Base-by-base conservation (phyloP, 2,797 vertebrate genomes). In the Emys orbicularis region DNA sequence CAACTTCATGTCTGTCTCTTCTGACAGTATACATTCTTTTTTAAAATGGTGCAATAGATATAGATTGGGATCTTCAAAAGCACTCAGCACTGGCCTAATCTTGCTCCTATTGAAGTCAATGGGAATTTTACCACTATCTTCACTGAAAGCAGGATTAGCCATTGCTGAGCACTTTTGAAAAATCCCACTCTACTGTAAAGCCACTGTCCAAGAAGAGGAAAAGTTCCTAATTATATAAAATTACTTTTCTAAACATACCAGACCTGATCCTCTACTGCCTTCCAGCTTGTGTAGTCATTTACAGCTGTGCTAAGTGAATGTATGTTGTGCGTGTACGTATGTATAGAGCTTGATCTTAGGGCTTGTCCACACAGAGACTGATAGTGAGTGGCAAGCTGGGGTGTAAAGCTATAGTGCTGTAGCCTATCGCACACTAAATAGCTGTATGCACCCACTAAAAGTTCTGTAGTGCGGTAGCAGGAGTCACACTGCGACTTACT, bases 241-340 rank as follows among this genome's bases (percentile, higher is more conserved):
- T 47, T 29, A 5, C 8, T 29, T 72, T 72, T 47, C 74, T 77
- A 27, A 31, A 16, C 37, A 12, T 12, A 72, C 10, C n/a, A 72
- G 68, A 41, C 68, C 19, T 21, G 10, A 23, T 37, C 19, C 37
- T 72, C 11, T 72, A 72, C 19, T 12, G 37, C 37, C 84, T 92
- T 59, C 4, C 6, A 76, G 4, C 4, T 87, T 88, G 12, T 79
- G 90, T 74, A 57, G 8, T 87, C 18, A 47, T 83, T 87, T 83
- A 23, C 4, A 9, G 4, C 2, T n/a, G 23, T 47, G 23, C 52
- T 77, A 79, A 80, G 31, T 23, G 52, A 61, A 21, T 41, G 52
- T 12, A 47, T 0, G 0, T 0, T 5, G 41, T 41, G n/a, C 21
- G 5, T 37, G n/a, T 37, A 68, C 19, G 5, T 68, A 37, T 23